Evolutionary conservation across 2,113 vertebrate genomes (phyloP), one percentile per base, ranked within the genome.

Genomic region (Cygnus atratus): DNA sequence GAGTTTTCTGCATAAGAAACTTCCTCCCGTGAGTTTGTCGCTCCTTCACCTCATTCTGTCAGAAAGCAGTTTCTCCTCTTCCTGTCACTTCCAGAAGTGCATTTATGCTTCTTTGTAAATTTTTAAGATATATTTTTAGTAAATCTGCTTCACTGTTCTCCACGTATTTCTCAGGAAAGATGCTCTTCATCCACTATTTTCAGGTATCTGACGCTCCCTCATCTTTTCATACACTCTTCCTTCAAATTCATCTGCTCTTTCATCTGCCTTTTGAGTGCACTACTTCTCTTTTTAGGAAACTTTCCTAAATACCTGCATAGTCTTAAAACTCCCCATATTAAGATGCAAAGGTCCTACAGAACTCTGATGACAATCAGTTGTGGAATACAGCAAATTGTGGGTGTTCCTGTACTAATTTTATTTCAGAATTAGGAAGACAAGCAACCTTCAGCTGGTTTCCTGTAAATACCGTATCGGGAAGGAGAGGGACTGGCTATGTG

Each of bases 11-110:
- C 74, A 66, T 33, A 88, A 73, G 50, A 83, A 76, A 73, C 6
- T 83, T 61, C 18, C 83, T 91, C 33, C 46, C 35, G 8, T 62
- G 62, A 62, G 14, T 68, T 95, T 92, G 48, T 84, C 2, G 0
- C 84, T 92, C 48, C 35, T 92, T 95, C n/a, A 58, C 93, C 87
- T 89, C 93, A 76, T 97, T 95, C 79, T 93, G 82, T 96, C 92
- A 93, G 67, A 88, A 85, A 55, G 76, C 43, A 67, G 61, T 74
- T 77, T 70, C 54, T 91, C 20, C 24, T 74, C 67, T 91, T 94
- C 50, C 67, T 63, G 2, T 77, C 28, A 20, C 67, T 73, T 70
- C 20, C 0, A 81, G 46, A 81, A 71, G 10, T 58, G 31, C 19
- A 4, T 9, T 18, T 37, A 1, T 90, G 35, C 54, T 70, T 44